Evolutionary conservation across 1,140 invertebrate genomes (phyloP), one percentile per base, ranked within the genome.

Genomic region (Ptiloglossa arizonensis): DNA sequence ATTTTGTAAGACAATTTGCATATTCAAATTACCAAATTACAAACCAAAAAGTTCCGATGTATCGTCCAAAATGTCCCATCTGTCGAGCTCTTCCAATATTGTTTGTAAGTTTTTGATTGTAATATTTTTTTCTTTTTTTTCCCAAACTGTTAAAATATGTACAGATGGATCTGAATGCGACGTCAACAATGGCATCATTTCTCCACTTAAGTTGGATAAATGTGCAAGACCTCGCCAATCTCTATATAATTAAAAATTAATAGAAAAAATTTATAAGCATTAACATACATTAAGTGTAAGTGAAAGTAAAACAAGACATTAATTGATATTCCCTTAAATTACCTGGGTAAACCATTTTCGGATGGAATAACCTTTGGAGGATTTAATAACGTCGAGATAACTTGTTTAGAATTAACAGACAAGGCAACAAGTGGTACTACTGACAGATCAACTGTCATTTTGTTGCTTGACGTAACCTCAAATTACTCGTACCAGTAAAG

Each of bases 161-260:
- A 82, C 88, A 41, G 93, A 94, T 1, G 94, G 94, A 90, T 95
- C 93, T 19, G 79, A 41, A 76, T 93, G 88, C 0, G 88, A 86
- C 38, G 91, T 86, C 57, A 95, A 87, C 27, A 89, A 91, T 41
- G 93, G 91, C 44, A 93, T 89, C 57, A 90, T 64, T 80, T 94
- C 93, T 56, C 90, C 87, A 32, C 89, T 83, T 68, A 95, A 89
- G 8, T 92, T 91, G 35, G 92, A 91, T 52, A 95, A 83, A 72
- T 94, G 92, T 0, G 94, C 95, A 9, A 96, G 86, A 27, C 95
- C 95, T 79, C 94, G 92, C 95, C 95, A 96, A 89, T 96, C 95
- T 73, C 95, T 95, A 78, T 46, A 90, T 86, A 87, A 41, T 66
- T 11, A 50, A 0, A 35, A 24, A 57, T 46, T 29, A 1, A 22